These are phyloP conservation scores for Eulimnadia texana DNA, from an alignment of 1,140 invertebrate genomes.

Conservation along the genomic window DNA sequence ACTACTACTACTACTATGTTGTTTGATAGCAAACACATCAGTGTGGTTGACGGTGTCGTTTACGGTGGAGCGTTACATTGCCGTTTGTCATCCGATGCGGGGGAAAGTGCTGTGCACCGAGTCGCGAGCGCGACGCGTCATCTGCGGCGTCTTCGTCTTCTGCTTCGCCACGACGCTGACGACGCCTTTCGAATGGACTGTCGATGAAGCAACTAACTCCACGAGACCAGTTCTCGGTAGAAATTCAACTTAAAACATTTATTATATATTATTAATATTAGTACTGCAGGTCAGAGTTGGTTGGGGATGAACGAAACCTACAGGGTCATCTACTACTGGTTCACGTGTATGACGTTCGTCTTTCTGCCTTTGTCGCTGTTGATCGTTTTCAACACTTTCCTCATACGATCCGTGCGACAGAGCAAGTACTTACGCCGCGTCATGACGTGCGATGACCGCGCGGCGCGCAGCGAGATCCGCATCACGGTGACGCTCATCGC, in stretches of 20 bases:
- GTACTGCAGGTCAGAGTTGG: constrained; percentile 14
- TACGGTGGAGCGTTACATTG: constrained; percentile 61
- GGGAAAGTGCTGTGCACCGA: constrained; percentile 48
- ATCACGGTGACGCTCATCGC: constrained; percentile 60
- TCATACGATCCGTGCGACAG: constrained; percentile 47
- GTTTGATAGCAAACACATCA: constrained; percentile 43
- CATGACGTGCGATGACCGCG: constrained; percentile 36
- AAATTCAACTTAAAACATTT: no score
- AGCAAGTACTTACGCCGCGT: constrained; percentile 36
- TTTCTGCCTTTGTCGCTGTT: constrained; percentile 48
- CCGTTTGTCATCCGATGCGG: constrained; percentile 56
- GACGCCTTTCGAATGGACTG: constrained; percentile 46
- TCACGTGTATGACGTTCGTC: constrained; percentile 47
- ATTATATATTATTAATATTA: background rate
- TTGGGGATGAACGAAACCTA: constrained; percentile 41
- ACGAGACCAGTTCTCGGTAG: constrained; percentile 4
- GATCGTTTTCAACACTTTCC: constrained; percentile 53
- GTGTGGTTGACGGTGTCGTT: constrained; percentile 64
- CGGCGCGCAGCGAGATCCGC: constrained; percentile 43
- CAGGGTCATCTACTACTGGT: constrained; percentile 46
- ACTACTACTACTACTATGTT: no score
- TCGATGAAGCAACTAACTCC: constrained; percentile 16
- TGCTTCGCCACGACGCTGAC: constrained; percentile 45
- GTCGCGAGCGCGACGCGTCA: constrained; percentile 36
- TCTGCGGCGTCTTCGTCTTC: constrained; percentile 41